Base-by-base conservation (phyloP, 1,140 invertebrate species). In the Nilaparvata lugens region DNA sequence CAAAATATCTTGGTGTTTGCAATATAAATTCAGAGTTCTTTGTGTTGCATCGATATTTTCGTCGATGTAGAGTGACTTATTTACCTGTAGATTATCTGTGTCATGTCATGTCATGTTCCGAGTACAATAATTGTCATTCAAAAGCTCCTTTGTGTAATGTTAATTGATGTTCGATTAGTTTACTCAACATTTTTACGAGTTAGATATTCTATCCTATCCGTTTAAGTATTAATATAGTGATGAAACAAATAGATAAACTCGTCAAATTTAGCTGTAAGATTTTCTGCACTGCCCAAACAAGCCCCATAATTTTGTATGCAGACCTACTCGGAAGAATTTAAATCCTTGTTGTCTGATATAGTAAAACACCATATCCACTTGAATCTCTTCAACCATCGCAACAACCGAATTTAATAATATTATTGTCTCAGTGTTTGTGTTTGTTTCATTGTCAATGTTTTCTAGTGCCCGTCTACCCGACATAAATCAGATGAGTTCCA, bases 1-100 rank as follows among this genome's bases (percentile, higher is more conserved):
- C 45, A 60, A 48, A 48, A 60, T 60, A 60, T 53, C 55, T 60
- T 60, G 21, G 55, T 55, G 59, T 60, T 60, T 53, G 52, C 61
- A 45, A 52, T 61, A 21, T 56, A 11, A 18, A 19, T 18, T 9
- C 45, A 48, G 2, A 19, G 45, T 48, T 48, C 4, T 6, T 18
- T 48, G 14, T 48, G 5, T 19, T 23, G 21, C 16, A 19, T 48
- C 16, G 21, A 48, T 48, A 7, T 48, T 23, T 19, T 48, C 1
- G 45, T 48, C 21, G 45, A 48, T 48, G 45, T 9, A 48, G 7
- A 18, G 16, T 18, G 9, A 48, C 18, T 16, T 14, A 23, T 19
- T 48, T 48, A 48, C 42, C 42, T 19, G 42, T 45, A 19, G 5
- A 45, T 48, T 9, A 16, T 18, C 21, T 48, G 45, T 48, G 16